phyloP scores from a whole-genome alignment of 23 tunicate genomes.

The Corella eumyota region DNA sequence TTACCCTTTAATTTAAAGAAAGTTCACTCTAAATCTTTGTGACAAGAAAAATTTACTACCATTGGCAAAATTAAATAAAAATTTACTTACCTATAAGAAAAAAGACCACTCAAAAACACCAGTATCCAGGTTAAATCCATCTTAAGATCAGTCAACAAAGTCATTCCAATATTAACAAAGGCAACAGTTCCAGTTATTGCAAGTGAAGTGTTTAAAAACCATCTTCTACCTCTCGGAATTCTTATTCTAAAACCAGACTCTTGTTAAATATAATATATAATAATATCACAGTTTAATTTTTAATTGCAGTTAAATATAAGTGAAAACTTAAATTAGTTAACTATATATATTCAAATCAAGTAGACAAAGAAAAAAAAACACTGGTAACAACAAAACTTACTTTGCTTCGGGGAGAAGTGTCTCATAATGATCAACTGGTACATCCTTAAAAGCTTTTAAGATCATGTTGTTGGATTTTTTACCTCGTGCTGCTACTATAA shows the following conservation, averaged over 20 bases:
- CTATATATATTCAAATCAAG: no score
- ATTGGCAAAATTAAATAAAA: neutral
- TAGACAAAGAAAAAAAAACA: no score
- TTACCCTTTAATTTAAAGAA: no score
- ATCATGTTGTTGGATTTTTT: conserved; percentile 53
- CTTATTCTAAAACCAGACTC: conserved; percentile 15
- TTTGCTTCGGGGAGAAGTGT: conserved; percentile 61
- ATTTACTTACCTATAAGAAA: conserved; percentile 54
- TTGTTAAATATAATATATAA: neutral
- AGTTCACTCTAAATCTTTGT: no score
- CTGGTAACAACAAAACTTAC: no score
- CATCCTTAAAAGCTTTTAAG: conserved; percentile 68
- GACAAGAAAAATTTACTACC: no score
- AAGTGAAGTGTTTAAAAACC: conserved; percentile 28
- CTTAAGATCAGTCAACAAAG: conserved; percentile 35
- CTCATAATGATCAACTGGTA: conserved; percentile 64
- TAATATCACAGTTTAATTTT: neutral
- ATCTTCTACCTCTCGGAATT: conserved; percentile 32
- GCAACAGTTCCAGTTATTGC: conserved; percentile 35
- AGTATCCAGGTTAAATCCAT: conserved; percentile 34
- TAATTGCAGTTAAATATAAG: neutral
- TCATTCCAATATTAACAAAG: conserved; percentile 58
- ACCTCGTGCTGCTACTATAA: conserved; percentile 55
- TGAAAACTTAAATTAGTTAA: no score
- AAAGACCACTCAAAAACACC: conserved; percentile 20